Conservation (phyloP, 2,797 vertebrate genomes). For the Emys orbicularis region DNA sequence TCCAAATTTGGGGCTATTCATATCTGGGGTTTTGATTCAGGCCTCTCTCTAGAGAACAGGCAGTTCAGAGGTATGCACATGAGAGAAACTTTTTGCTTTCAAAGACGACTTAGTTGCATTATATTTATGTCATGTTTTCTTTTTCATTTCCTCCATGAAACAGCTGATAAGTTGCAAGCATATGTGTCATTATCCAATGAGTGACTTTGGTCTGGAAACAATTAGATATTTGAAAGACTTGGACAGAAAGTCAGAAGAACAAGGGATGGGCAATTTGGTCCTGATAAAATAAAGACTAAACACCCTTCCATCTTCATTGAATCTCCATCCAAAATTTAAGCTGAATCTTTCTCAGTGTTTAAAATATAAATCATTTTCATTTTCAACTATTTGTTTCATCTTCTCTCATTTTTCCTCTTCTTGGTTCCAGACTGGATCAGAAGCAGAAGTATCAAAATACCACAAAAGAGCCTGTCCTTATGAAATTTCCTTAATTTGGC, state of each 20-base stretch:
- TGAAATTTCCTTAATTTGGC: not conserved
- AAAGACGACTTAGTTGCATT: not conserved
- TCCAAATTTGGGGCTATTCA: not conserved
- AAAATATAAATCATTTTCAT: not conserved
- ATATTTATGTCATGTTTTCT: conserved; percentile 13
- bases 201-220: not conserved
- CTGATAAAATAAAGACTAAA: not conserved
- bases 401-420: not conserved
- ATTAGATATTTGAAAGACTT: not conserved
- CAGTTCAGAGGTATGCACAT: not conserved
- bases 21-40: not conserved
- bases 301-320: not conserved
- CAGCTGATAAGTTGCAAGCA: conserved; percentile 38
- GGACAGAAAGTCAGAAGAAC: not conserved
- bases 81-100: not conserved
- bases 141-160: conserved; percentile 37
- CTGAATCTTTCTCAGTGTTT: not conserved
- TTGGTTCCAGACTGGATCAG: not conserved
- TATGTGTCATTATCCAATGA: not conserved
- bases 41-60: not conserved
- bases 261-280: not conserved
- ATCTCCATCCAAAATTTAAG: not conserved
- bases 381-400: not conserved
- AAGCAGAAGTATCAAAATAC: not conserved
- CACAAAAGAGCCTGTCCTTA: not conserved